Percentiles rank a stretch among this genome's conserved stretches.
phyloP scores from a whole-genome alignment of 2,113 vertebrate species.

The Sigmodon hispidus region DNA sequence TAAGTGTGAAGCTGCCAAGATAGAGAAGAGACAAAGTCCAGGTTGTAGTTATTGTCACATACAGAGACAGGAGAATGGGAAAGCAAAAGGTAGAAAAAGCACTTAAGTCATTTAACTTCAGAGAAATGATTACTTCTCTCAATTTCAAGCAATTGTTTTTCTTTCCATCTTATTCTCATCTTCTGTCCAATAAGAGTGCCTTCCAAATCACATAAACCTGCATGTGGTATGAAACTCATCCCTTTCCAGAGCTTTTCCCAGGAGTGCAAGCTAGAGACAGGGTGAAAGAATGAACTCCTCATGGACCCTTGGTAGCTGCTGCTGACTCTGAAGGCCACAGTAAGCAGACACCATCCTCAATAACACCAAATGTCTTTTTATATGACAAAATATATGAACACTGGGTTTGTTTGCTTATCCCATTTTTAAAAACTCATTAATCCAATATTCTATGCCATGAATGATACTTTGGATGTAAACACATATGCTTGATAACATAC shows the following conservation, averaged over 20 bases:
- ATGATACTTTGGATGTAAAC: neutral
- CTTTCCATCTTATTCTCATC: neutral
- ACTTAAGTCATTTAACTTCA: neutral
- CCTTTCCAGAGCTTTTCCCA: neutral
- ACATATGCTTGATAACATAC: neutral
- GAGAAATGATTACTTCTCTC: neutral
- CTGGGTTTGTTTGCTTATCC: neutral
- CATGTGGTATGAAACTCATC: neutral
- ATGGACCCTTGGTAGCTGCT: neutral
- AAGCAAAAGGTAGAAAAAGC: neutral
- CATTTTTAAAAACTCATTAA: neutral
- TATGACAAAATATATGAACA: rapidly evolving
- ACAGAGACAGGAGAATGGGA: neutral
- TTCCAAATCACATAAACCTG: neutral
- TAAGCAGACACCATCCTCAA: neutral
- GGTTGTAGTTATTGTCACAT: neutral
- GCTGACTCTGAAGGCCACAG: neutral
- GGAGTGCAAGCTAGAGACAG: neutral
- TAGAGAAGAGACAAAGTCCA: neutral
- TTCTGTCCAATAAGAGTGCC: neutral
- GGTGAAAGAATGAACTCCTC: rapidly evolving
- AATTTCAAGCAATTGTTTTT: neutral
- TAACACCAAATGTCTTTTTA: neutral
- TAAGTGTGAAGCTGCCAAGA: neutral
- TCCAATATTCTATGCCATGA: rapidly evolving